Evolutionary conservation across 2,888 invertebrate genomes (phyloP).

Genomic region (Tenthredo mesomela): DNA sequence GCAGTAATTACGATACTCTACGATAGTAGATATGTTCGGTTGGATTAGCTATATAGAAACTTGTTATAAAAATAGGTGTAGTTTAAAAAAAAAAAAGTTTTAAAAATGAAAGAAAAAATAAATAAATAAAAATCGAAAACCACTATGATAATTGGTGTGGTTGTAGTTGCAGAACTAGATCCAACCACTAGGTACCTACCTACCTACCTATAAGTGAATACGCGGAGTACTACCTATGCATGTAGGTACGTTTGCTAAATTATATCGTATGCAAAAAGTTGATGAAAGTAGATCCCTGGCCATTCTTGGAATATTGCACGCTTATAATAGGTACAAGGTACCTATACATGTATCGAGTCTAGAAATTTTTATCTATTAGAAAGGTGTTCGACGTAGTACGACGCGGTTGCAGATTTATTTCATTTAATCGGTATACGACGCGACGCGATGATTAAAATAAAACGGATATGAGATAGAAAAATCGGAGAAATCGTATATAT

Average conservation of each 20-base stretch:
- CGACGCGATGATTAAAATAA: not conserved
- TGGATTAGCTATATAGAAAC: too few species aligned
- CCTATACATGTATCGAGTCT: not conserved
- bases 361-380: not conserved
- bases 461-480: too few species aligned
- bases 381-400: not conserved
- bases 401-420: not conserved
- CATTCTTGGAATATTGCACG: not conserved
- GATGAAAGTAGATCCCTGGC: not conserved
- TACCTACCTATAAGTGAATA: not conserved
- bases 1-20: not conserved
- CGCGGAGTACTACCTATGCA: too few species aligned
- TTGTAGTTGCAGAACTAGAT: not conserved
- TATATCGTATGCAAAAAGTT: not conserved
- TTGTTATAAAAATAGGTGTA: too few species aligned
- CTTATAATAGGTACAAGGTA: not conserved
- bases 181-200: not conserved
- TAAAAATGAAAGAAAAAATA: not conserved
- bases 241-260: not conserved
- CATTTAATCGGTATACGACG: not conserved
- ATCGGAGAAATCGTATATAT: too few species aligned
- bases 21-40: not conserved
- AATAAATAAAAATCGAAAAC: not conserved
- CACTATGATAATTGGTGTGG: not conserved
- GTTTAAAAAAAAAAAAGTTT: not conserved